Conservation (phyloP, 1,140 invertebrate species). For the Cataglyphis hispanica region DNA sequence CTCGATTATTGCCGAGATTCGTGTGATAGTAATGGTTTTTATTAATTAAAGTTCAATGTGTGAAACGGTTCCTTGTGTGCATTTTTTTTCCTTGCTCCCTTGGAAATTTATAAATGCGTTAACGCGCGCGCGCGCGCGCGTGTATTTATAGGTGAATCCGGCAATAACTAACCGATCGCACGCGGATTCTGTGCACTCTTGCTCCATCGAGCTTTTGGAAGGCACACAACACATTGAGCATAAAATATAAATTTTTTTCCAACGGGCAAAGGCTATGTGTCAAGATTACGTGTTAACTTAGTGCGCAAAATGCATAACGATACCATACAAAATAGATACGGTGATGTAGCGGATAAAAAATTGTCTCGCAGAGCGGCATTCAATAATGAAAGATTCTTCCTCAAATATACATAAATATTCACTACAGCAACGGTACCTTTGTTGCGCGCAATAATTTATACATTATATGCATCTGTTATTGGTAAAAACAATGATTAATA, state of each 20-base stretch:
- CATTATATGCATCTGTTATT: not conserved
- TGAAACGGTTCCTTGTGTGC: slow-evolving; percentile 18
- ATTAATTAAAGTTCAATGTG: slow-evolving; percentile 60
- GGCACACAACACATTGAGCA: slow-evolving; percentile 3
- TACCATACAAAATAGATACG: slow-evolving; percentile 40
- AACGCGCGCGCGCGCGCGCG: slow-evolving; percentile 14
- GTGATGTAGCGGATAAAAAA: slow-evolving; percentile 28
- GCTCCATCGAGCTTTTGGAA: slow-evolving; percentile 9
- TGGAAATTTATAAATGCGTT: slow-evolving; percentile 59
- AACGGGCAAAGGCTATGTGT: slow-evolving; percentile 33
- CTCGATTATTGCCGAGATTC: slow-evolving; percentile 1
- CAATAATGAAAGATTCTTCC: slow-evolving; percentile 26
- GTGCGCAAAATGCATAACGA: slow-evolving; percentile 53
- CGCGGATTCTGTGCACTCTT: not conserved
- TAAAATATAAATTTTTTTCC: slow-evolving; percentile 52
- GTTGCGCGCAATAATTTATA: slow-evolving; percentile 8
- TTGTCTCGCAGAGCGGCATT: not conserved
- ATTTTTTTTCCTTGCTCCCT: slow-evolving; percentile 11
- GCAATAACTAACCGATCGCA: slow-evolving; percentile 52
- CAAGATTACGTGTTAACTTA: slow-evolving; percentile 60
- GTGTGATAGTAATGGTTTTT: slow-evolving; percentile 32
- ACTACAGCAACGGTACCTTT: not conserved
- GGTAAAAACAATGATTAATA: not conserved
- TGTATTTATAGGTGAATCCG: slow-evolving; percentile 51
- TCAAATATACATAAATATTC: slow-evolving; percentile 38